Conservation (phyloP, 2,113 vertebrate species). For the Oncorhynchus tshawytscha region DNA sequence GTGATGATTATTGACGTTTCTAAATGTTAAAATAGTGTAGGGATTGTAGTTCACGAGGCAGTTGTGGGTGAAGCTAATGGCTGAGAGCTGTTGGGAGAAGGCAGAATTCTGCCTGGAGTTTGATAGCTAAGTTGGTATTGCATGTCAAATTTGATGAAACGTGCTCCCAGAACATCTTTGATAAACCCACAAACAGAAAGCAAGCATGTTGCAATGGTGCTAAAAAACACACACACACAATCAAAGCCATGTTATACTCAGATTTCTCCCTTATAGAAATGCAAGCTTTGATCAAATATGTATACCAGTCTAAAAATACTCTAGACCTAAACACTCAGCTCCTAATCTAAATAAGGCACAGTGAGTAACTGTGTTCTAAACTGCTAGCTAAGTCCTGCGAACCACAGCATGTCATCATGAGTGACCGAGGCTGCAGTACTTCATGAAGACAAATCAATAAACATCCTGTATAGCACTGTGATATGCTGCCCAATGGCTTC, state of each 20-base stretch:
- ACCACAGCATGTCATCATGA: background rate
- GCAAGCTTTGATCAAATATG: constrained; percentile 52
- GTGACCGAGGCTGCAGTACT: background rate
- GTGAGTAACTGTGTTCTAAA: background rate
- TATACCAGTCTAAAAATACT: constrained; percentile 53
- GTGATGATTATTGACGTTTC: too few species aligned
- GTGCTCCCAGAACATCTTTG: background rate
- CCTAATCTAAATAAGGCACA: constrained; percentile 14
- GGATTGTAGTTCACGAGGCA: too few species aligned
- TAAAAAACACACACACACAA: background rate
- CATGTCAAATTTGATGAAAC: too few species aligned
- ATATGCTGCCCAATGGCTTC: background rate
- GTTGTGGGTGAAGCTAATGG: too few species aligned
- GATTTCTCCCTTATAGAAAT: constrained; percentile 25
- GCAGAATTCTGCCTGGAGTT: too few species aligned
- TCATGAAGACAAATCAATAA: background rate
- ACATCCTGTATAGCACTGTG: background rate
- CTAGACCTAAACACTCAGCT: constrained; percentile 20
- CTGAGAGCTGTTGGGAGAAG: too few species aligned
- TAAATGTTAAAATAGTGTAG: too few species aligned
- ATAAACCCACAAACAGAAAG: constrained; percentile 12
- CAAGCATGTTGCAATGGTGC: background rate
- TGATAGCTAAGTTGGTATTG: too few species aligned
- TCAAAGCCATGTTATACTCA: background rate
- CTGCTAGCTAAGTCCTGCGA: background rate